These are phyloP conservation scores for Anoplophora glabripennis DNA, from an alignment of 1,140 invertebrate species.

Conservation along the genomic window DNA sequence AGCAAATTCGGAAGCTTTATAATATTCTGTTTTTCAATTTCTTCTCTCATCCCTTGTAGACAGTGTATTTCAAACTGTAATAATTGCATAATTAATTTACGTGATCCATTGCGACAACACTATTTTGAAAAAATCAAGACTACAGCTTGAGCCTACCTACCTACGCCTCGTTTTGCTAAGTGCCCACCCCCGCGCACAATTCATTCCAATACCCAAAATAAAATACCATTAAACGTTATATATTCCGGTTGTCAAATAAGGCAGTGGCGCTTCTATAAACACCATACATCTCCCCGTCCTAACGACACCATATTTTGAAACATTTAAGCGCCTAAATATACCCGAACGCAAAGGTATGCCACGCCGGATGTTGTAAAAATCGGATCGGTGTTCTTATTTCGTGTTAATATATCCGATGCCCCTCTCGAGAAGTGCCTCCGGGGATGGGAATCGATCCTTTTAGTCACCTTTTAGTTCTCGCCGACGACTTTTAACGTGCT, in stretches of 20 bases:
- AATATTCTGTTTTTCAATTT: too few relatives aligned
- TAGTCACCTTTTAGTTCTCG: neutral
- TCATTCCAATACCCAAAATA: neutral
- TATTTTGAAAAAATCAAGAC: too few relatives aligned
- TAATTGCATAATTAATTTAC: too few relatives aligned
- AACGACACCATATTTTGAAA: slow-evolving; percentile 12
- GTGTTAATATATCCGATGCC: neutral
- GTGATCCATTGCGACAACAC: too few relatives aligned
- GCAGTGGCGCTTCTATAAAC: slow-evolving; percentile 12
- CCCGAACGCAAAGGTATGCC: slow-evolving; percentile 1
- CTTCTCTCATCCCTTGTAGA: too few relatives aligned
- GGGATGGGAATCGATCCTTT: slow-evolving; percentile 1
- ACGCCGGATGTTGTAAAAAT: slow-evolving; percentile 19
- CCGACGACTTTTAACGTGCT: slow-evolving; percentile 7
- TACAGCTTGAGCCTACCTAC: too few relatives aligned
- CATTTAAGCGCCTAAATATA: slow-evolving; percentile 10
- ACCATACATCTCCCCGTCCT: slow-evolving; percentile 13
- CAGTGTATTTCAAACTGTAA: too few relatives aligned
- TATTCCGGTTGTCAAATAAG: slow-evolving; percentile 8
- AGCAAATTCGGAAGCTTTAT: too few relatives aligned
- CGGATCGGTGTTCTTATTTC: neutral
- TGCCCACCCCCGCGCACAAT: too few relatives aligned
- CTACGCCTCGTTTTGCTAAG: too few relatives aligned
- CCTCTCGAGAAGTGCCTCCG: neutral
- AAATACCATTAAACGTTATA: slow-evolving; percentile 7